Conservation (phyloP, 2,113 vertebrate species). For the Prietella phreatophila region DNA sequence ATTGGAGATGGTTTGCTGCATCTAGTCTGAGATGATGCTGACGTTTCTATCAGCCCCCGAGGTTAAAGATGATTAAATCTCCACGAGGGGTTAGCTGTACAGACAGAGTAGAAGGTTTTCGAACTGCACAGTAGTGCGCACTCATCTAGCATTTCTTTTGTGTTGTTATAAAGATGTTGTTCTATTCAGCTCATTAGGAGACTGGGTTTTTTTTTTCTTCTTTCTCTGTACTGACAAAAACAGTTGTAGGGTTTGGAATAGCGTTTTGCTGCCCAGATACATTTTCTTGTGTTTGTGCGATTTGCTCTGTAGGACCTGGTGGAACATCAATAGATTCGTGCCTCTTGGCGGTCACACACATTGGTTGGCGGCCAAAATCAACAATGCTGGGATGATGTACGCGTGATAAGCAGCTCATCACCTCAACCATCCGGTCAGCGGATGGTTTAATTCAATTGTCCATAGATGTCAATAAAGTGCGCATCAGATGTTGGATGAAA, state of each 20-base stretch:
- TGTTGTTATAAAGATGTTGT: not conserved
- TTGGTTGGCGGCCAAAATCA: conserved; percentile 21
- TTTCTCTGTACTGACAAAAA: not conserved
- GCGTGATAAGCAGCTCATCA: conserved; percentile 2
- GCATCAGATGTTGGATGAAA: conserved; percentile 21
- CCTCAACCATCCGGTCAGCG: conserved; percentile 11
- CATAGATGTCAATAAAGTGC: conserved; percentile 31
- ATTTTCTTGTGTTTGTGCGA: conserved; percentile 26
- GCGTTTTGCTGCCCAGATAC: not conserved
- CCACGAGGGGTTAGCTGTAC: conserved; percentile 27
- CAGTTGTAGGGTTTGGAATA: not conserved
- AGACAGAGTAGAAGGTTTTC: conserved; percentile 11
- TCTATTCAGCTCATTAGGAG: not conserved
- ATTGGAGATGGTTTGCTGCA: conserved; percentile 16
- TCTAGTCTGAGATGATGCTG: conserved; percentile 22
- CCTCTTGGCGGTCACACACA: conserved; percentile 11
- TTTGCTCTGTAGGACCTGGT: conserved; percentile 37
- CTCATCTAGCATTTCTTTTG: not conserved
- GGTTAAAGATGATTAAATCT: conserved; percentile 49
- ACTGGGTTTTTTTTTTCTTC: no score
- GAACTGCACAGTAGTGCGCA: not conserved
- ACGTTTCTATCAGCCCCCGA: conserved; percentile 22
- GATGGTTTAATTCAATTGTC: conserved; percentile 22
- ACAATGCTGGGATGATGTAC: conserved; percentile 21
- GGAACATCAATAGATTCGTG: conserved; percentile 24